Conservation (phyloP, 2,888 invertebrate genomes). For the Apomyelois bistriatella region DNA sequence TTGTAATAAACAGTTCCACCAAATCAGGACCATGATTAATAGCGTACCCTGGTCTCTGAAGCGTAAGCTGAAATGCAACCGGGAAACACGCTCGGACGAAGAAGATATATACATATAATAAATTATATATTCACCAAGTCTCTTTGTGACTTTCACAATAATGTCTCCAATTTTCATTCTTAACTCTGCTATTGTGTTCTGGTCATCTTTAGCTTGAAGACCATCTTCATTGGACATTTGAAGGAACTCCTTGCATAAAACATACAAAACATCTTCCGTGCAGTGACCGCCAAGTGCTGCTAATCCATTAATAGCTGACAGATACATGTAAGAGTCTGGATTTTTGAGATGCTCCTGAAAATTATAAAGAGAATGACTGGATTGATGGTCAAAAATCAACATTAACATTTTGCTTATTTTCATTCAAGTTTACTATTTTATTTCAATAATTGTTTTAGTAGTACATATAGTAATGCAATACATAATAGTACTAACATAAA, state of each 20-base stretch:
- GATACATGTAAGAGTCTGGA: constrained; percentile 90
- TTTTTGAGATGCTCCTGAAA: constrained; percentile 86
- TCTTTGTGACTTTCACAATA: constrained; percentile 85
- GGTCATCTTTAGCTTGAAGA: constrained; percentile 42
- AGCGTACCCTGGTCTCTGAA: no score
- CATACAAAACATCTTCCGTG: constrained; percentile 84
- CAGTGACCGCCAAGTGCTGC: constrained; percentile 83
- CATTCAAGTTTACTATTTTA: no score
- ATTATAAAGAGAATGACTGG: neutral
- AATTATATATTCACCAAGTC: constrained; percentile 78
- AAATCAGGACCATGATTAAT: no score
- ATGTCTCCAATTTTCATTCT: constrained; percentile 91
- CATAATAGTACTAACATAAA: no score
- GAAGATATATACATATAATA: no score
- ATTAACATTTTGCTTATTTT: no score
- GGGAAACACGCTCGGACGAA: no score
- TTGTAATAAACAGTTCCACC: no score
- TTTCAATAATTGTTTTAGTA: no score
- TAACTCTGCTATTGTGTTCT: constrained; percentile 75
- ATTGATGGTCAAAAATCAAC: neutral
- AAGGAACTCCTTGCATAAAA: constrained; percentile 84
- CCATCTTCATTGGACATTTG: constrained; percentile 40
- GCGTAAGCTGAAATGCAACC: no score
- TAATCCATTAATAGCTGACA: constrained; percentile 88
- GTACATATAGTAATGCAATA: no score